These are phyloP conservation scores for Ceratina calcarata DNA, from an alignment of 1,140 invertebrate species.

Conservation along the genomic window DNA sequence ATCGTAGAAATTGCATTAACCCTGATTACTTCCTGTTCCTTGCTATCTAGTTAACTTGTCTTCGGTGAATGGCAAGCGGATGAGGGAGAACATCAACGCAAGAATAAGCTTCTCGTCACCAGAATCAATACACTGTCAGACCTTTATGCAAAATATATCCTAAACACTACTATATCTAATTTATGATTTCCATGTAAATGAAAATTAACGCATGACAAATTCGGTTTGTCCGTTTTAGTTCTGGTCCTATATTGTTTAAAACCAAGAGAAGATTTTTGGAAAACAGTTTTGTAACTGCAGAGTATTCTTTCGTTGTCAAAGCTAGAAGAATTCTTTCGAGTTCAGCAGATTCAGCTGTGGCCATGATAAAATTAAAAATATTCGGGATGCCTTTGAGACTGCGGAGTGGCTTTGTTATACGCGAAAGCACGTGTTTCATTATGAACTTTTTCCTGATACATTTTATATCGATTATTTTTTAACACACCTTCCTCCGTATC, in stretches of 20 bases:
- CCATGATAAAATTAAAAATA: conserved; percentile 71
- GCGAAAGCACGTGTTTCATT: conserved; percentile 69
- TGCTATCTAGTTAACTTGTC: not conserved
- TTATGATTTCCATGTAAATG: too few relatives aligned
- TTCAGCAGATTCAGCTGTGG: conserved; percentile 51
- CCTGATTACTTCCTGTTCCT: not conserved
- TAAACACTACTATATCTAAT: too few relatives aligned
- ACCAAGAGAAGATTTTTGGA: conserved; percentile 44
- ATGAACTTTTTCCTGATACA: conserved; percentile 66
- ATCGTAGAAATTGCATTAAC: conserved; percentile 13
- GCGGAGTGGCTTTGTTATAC: conserved; percentile 68
- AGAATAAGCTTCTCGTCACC: not conserved
- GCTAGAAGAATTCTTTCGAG: conserved; percentile 51
- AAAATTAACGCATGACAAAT: too few relatives aligned
- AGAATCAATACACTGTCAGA: not conserved
- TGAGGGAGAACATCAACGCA: not conserved
- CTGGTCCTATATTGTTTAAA: not conserved
- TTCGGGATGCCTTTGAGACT: conserved; percentile 61
- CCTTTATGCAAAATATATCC: too few relatives aligned
- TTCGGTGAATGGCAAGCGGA: not conserved
- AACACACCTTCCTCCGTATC: conserved; percentile 32
- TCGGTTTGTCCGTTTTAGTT: too few relatives aligned
- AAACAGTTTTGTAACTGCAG: conserved; percentile 42
- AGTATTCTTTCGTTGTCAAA: conserved; percentile 52
- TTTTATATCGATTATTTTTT: conserved; percentile 58